Conservation (phyloP, 2,113 vertebrate genomes). For the Alligator sinensis region DNA sequence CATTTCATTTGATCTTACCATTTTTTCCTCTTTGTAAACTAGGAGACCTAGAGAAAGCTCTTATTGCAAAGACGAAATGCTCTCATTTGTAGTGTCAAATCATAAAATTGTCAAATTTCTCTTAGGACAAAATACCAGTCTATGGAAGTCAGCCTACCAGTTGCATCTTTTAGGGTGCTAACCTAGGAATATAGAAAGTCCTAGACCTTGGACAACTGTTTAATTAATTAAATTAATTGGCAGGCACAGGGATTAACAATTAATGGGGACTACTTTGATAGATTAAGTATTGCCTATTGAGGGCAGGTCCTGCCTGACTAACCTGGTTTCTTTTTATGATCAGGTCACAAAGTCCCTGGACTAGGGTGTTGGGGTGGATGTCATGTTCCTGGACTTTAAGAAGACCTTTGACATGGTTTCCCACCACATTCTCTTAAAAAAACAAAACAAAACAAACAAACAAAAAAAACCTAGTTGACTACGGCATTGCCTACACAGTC, state of each 20-base stretch:
- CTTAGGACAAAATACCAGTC: background rate
- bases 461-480: too few species aligned
- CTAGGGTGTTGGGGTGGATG: too few species aligned
- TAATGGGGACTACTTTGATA: rapidly evolving
- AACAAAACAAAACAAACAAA: too few species aligned
- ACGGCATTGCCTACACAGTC: too few species aligned
- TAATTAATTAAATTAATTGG: background rate
- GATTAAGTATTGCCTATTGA: background rate
- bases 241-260: background rate
- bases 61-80: background rate
- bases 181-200: background rate
- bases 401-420: too few species aligned
- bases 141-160: background rate
- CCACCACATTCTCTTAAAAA: too few species aligned
- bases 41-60: background rate
- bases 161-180: background rate
- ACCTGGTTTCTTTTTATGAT: too few species aligned
- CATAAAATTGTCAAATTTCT: background rate
- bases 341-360: too few species aligned
- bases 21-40: background rate
- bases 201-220: background rate
- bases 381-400: too few species aligned
- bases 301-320: too few species aligned
- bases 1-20: background rate
- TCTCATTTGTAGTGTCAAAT: background rate